Percentiles rank a stretch among this genome's conserved stretches.
Conservation (phyloP, 2,113 vertebrate genomes). For the Coturnix japonica region DNA sequence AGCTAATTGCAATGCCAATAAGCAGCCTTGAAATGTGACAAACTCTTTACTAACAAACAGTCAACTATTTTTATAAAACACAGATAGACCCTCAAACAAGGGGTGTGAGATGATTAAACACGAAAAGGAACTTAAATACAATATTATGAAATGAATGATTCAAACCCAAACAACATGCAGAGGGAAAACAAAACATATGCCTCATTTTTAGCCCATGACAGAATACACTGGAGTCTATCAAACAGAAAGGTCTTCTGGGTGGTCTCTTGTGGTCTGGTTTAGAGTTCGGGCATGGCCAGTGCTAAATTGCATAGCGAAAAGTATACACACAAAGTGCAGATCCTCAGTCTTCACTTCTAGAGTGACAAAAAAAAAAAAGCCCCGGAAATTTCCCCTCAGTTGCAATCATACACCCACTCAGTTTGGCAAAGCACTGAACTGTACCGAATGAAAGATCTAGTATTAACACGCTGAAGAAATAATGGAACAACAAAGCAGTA, state of each 20-base stretch:
- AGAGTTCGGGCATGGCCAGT: neutral
- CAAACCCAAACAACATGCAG: constrained; percentile 19
- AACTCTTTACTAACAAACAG: neutral
- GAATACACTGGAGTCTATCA: constrained; percentile 20
- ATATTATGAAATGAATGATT: constrained; percentile 11
- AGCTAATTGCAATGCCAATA: neutral
- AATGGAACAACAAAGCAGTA: neutral
- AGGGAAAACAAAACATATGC: constrained; percentile 34
- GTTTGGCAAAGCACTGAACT: neutral
- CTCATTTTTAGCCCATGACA: constrained; percentile 35
- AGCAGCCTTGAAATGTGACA: neutral
- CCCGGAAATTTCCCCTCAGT: neutral
- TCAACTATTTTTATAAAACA: neutral
- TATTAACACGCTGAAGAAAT: neutral
- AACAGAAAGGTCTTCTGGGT: constrained; percentile 38
- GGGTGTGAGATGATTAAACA: neutral
- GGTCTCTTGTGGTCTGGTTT: constrained; percentile 13
- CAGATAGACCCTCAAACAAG: neutral
- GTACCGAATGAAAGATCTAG: neutral
- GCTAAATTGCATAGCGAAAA: neutral
- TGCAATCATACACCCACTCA: neutral
- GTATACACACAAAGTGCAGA: neutral
- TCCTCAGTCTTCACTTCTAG: neutral
- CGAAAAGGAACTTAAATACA: neutral
- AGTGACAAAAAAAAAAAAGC: neutral